A percentile compares a stretch with the other conserved stretches of the same genome.
phyloP scores from a whole-genome alignment of 1,140 invertebrate genomes.

The Ceratoteleas bidentatus region DNA sequence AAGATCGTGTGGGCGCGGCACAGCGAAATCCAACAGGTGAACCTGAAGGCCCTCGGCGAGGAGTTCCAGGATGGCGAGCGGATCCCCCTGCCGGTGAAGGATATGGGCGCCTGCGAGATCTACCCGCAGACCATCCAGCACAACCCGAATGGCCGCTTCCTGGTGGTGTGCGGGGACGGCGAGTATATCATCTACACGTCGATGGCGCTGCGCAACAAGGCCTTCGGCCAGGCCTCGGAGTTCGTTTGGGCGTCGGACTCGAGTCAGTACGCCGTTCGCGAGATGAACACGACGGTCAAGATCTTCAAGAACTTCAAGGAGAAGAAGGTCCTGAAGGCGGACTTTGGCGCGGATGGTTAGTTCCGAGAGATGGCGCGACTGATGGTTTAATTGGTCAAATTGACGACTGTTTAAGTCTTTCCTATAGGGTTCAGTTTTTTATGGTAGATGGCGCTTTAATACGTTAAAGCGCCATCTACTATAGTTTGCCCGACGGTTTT shows the following conservation, averaged over 20 bases:
- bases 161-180: slow-evolving; percentile 99
- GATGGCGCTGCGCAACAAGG: slow-evolving; percentile 99
- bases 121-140: slow-evolving; percentile 99
- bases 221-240: slow-evolving; percentile 98
- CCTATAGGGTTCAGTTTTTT: no score
- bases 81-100: slow-evolving; percentile 95
- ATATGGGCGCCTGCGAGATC: slow-evolving; percentile 98
- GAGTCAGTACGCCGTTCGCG: slow-evolving; percentile 96
- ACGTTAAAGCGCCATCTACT: not conserved
- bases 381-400: no score
- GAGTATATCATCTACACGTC: slow-evolving; percentile 99
- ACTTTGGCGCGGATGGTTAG: slow-evolving; percentile 95
- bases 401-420: no score
- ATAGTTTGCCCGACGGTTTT: not conserved
- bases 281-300: slow-evolving; percentile 94
- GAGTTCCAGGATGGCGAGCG: slow-evolving; percentile 84
- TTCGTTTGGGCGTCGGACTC: slow-evolving; percentile 99
- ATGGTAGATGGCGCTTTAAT: not conserved
- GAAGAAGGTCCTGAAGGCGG: slow-evolving; percentile 96
- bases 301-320: slow-evolving; percentile 99
- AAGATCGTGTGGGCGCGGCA: slow-evolving; percentile 99
- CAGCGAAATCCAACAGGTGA: slow-evolving; percentile 98
- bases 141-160: slow-evolving; percentile 99
- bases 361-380: not conserved
- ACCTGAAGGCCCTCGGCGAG: slow-evolving; percentile 92